Evolutionary conservation across 2,888 invertebrate species (phyloP), one percentile per base, ranked within the genome.

Genomic region (Caenorhabditis angaria): DNA sequence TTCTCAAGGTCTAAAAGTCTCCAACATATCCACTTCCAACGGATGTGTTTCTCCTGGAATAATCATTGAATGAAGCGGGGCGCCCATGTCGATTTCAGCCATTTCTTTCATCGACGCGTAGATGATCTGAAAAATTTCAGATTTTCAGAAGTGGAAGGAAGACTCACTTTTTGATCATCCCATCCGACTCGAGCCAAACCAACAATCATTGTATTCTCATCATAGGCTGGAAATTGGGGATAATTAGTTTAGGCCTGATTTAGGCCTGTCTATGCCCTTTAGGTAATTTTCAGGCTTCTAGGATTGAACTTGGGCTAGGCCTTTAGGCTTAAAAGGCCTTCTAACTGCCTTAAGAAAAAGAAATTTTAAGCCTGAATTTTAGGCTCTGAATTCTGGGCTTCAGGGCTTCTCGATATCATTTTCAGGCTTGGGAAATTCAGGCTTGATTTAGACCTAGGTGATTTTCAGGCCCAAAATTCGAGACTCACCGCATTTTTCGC

Each of bases 131-230:
- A 77, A 27, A 27, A 54, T 20, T 48, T 10, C 48, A 48, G 14
- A 51, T 10, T 12, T 8, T n/a, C 22, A 22, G 22, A 25, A 41
- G 18, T 18, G 18, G 4, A 28, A 29, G 18, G 8, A 50, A 50
- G 25, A 51, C 14, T 28, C 24, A 62, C 82, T 75, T 91, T 89
- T 89, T 95, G 94, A 85, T 92, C 92, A 51, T 88, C 88, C 68
- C 94, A 92, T 14, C 99, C 99, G 32, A 99, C 93, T 85, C 97
- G 90, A 0, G 95, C 94, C 75, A 97, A 88, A 0, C 95, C 97
- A 18, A 99, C 92, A 83, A 92, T 93, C 54, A 93, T 87, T 59
- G 91, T 92, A 41, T 91, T 90, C 84, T 88, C 88, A 41, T 82
- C 83, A 58, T 89, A 86, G 35, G 86, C 89, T 72, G 27, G 29